Percentiles rank a stretch among this genome's conserved stretches.
phyloP scores from a whole-genome alignment of 2,113 vertebrate species.

The Athene noctua region DNA sequence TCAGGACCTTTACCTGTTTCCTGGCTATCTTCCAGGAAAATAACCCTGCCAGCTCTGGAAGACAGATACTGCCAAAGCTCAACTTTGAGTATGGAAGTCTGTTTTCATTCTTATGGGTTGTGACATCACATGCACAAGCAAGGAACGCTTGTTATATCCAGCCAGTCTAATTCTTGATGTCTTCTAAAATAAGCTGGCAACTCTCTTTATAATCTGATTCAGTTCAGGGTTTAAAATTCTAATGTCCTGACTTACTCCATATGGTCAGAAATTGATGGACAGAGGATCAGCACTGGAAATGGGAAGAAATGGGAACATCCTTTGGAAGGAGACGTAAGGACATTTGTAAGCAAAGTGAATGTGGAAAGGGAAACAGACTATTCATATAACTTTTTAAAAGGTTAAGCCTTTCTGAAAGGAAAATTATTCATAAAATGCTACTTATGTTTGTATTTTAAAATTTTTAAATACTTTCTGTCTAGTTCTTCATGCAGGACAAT shows the following conservation, averaged over 20 bases:
- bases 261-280: background rate
- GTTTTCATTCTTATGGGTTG: background rate
- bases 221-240: background rate
- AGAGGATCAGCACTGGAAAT: background rate
- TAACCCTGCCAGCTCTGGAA: background rate
- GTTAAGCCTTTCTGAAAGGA: background rate
- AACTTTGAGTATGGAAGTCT: background rate
- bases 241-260: background rate
- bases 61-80: conserved; percentile 1
- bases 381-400: background rate
- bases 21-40: conserved; percentile 76
- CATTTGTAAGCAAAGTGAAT: background rate
- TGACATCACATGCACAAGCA: background rate
- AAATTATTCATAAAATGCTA: background rate
- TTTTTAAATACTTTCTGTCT: background rate
- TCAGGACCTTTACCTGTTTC: conserved; percentile 91
- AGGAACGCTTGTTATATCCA: background rate
- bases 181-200: background rate
- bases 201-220: background rate
- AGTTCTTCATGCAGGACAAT: background rate
- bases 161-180: background rate
- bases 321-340: background rate
- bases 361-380: background rate
- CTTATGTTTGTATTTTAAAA: background rate
- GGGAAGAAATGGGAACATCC: background rate